phyloP scores from a whole-genome alignment of 2,888 invertebrate species.

The Tetrapedia diversipes region DNA sequence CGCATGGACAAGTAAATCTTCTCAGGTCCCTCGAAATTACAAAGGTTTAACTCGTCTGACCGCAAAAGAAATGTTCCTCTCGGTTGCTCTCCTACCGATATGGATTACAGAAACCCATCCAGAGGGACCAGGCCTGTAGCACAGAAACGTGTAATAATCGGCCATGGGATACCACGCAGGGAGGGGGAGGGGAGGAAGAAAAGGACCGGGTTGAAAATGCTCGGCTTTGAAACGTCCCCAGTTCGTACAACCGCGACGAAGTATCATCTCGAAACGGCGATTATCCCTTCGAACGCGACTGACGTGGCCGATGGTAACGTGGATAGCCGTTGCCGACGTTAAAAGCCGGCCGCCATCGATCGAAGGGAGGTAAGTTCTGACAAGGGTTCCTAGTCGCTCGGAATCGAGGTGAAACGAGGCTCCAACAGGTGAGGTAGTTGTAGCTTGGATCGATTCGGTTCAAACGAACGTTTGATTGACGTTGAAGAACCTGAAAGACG shows the following conservation, averaged over 20 bases:
- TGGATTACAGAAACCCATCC: no score
- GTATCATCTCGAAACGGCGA: slow-evolving; percentile 32
- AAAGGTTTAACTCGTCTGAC: no score
- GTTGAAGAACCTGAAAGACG: no score
- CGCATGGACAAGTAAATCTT: no score
- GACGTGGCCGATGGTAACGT: slow-evolving; percentile 15
- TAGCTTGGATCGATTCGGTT: neutral
- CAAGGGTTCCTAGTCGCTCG: neutral
- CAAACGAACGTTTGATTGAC: slow-evolving; percentile 15
- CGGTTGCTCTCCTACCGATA: no score
- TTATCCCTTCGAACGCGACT: slow-evolving; percentile 36
- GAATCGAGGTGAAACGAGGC: neutral
- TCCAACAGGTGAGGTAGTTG: neutral
- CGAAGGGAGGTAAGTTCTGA: neutral
- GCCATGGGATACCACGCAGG: neutral
- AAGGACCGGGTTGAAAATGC: slow-evolving; percentile 7
- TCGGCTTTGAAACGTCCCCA: neutral
- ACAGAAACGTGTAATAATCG: slow-evolving; percentile 26
- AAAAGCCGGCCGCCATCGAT: slow-evolving; percentile 4
- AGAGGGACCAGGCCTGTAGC: no score
- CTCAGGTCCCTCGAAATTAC: no score
- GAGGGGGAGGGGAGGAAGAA: neutral
- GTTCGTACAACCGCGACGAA: slow-evolving; percentile 27
- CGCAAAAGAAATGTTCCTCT: no score
- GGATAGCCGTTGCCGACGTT: neutral